These are phyloP conservation scores for Herpailurus yagouaroundi DNA, from an alignment of 2,113 vertebrate species.

Conservation along the genomic window DNA sequence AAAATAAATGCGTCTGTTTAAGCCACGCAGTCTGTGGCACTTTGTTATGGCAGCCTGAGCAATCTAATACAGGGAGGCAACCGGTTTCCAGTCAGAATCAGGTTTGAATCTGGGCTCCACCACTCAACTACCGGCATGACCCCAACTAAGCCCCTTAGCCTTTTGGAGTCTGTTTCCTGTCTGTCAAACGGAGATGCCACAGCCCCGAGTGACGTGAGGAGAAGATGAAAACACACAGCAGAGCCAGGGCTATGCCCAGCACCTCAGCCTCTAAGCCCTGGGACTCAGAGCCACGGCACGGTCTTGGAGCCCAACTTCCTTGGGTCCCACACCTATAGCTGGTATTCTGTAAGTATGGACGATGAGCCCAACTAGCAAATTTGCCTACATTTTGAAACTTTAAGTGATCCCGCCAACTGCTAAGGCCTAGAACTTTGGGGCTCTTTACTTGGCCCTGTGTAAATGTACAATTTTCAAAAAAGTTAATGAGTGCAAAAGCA, in stretches of 20 bases:
- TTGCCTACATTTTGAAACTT: not conserved
- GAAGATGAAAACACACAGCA: not conserved
- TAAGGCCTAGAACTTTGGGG: not conserved
- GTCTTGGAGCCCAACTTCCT: not conserved
- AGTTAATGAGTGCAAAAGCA: constrained; percentile 24
- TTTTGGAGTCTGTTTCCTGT: not conserved
- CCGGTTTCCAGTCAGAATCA: not conserved
- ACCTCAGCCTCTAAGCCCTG: not conserved
- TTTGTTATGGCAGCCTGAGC: not conserved
- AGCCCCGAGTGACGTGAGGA: accelerated
- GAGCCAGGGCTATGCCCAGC: not conserved
- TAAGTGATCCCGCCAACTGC: not conserved
- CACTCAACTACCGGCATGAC: not conserved
- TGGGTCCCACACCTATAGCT: not conserved
- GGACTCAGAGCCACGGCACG: not conserved
- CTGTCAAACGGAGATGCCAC: not conserved
- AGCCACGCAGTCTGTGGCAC: too few species aligned
- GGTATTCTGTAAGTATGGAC: not conserved
- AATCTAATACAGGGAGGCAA: not conserved
- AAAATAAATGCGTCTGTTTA: not conserved
- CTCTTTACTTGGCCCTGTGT: not conserved
- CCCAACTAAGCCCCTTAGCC: not conserved
- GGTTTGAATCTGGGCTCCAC: not conserved
- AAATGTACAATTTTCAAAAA: not conserved
- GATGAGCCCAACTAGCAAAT: not conserved